A percentile compares a stretch with the other conserved stretches of the same genome.
Conservation (phyloP, 2,113 vertebrate genomes). For the Sturnira hondurensis region DNA sequence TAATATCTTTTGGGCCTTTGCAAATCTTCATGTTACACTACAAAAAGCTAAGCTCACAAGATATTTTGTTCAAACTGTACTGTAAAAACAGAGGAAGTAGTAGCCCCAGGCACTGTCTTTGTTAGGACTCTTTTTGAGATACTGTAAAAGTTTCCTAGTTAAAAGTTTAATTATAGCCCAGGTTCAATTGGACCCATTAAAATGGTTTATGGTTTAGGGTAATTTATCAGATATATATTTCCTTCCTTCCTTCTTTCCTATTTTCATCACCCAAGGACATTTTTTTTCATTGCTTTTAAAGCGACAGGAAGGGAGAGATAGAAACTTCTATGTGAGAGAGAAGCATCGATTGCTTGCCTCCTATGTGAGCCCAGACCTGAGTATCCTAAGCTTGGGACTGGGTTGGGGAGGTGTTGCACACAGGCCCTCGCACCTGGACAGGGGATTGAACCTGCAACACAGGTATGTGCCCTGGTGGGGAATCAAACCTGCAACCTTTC, state of each 20-base stretch:
- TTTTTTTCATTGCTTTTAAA: too few species aligned
- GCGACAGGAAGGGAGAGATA: too few species aligned
- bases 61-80: not conserved
- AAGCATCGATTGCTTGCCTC: too few species aligned
- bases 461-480: too few species aligned
- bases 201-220: constrained; percentile 6
- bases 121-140: not conserved
- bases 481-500: too few species aligned
- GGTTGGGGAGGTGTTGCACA: too few species aligned
- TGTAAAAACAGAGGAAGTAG: not conserved
- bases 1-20: not conserved
- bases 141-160: constrained; percentile 9
- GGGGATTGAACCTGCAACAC: too few species aligned
- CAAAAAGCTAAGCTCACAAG: not conserved
- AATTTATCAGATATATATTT: constrained; percentile 2
- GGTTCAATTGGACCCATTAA: not conserved
- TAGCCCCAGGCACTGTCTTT: not conserved
- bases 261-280: too few species aligned
- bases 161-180: constrained; percentile 24
- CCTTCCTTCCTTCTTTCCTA: not conserved
- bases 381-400: too few species aligned
- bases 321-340: too few species aligned
- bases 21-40: not conserved
- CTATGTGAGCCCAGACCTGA: too few species aligned
- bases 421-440: too few species aligned